Conservation (phyloP, 2,113 vertebrate genomes). For the Puffinus mauretanicus region DNA sequence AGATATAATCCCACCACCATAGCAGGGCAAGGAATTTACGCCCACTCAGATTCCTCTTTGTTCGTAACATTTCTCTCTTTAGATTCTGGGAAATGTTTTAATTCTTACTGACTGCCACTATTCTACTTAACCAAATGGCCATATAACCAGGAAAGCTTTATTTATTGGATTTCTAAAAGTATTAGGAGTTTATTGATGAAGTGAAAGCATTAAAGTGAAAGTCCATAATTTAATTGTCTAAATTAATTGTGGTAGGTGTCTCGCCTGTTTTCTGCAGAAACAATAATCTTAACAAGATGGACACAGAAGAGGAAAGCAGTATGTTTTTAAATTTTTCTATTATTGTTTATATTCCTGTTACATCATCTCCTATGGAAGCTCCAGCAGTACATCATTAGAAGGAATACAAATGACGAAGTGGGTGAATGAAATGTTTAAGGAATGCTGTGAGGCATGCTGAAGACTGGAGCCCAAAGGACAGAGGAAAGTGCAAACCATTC, state of each 20-base stretch:
- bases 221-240: neutral
- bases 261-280: neutral
- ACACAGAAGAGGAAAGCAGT: neutral
- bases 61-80: neutral
- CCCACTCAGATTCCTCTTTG: slow-evolving; percentile 37
- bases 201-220: neutral
- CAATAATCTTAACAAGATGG: neutral
- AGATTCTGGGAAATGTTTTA: neutral
- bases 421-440: neutral
- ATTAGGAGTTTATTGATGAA: neutral
- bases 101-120: neutral
- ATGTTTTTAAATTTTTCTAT: neutral
- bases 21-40: neutral
- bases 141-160: neutral
- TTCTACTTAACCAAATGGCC: neutral
- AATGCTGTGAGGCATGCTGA: neutral
- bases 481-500: neutral
- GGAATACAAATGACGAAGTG: neutral
- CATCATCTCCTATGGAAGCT: neutral
- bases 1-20: neutral
- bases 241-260: neutral
- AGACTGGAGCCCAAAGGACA: neutral
- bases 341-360: neutral
- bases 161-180: neutral
- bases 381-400: neutral